Conservation (phyloP, 2,888 invertebrate species). For the Drosophila siamana region DNA sequence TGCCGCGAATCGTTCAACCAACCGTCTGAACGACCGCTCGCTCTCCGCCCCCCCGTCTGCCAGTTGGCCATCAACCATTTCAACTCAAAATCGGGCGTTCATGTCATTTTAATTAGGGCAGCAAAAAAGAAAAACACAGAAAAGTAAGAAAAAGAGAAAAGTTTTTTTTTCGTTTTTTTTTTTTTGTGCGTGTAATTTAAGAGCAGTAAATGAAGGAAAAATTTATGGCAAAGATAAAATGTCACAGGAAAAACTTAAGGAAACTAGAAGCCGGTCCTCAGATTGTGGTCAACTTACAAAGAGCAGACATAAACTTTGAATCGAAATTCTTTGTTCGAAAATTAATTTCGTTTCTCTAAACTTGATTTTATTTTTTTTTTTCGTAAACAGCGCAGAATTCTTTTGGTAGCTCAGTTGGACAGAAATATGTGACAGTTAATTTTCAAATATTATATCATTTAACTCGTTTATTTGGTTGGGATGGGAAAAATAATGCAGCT, state of each 20-base stretch:
- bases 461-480: too few relatives aligned
- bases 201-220: constrained; percentile 12
- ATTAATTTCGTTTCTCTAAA: constrained; percentile 1
- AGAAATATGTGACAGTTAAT: too few relatives aligned
- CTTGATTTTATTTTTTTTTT: too few relatives aligned
- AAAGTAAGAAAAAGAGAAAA: constrained; percentile 10
- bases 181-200: constrained; percentile 34
- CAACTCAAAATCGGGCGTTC: constrained; percentile 36
- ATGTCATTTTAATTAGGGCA: constrained; percentile 68
- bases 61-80: too few relatives aligned
- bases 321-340: neutral
- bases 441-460: too few relatives aligned
- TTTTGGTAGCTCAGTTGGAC: too few relatives aligned
- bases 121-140: constrained; percentile 15
- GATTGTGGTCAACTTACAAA: constrained; percentile 13
- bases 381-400: too few relatives aligned
- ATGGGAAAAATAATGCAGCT: too few relatives aligned
- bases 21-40: neutral
- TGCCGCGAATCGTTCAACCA: neutral
- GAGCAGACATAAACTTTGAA: neutral
- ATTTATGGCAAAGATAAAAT: constrained; percentile 8
- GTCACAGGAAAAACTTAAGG: constrained; percentile 9
- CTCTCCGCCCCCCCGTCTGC: too few relatives aligned
- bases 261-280: constrained; percentile 4
- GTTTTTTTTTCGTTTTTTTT: constrained; percentile 17